Conservation (phyloP, 2,888 invertebrate species). For the Pyrgus malvae region DNA sequence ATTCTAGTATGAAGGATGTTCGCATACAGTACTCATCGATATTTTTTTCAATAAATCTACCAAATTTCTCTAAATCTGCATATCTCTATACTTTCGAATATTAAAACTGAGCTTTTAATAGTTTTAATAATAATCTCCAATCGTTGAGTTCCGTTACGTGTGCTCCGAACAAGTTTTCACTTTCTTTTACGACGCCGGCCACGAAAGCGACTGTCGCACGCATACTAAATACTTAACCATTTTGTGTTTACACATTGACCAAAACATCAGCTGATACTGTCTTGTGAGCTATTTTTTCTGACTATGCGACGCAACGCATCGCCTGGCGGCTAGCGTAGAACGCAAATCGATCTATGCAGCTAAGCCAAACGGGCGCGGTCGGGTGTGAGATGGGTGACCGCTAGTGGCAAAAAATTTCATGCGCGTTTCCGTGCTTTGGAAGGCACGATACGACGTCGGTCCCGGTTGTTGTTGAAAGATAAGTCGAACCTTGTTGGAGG, state of each 20-base stretch:
- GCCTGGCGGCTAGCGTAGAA: no score
- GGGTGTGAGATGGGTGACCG: no score
- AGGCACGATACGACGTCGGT: no score
- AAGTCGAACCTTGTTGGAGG: no score
- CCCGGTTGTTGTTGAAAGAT: no score
- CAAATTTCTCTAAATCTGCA: slow-evolving; percentile 5
- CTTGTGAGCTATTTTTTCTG: no score
- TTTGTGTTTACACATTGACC: slow-evolving; percentile 10
- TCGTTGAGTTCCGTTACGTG: slow-evolving; percentile 22
- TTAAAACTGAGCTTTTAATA: slow-evolving; percentile 19
- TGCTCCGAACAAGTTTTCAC: slow-evolving; percentile 46
- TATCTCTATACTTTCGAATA: slow-evolving; percentile 17
- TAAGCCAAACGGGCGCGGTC: no score
- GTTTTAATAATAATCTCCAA: slow-evolving; percentile 21
- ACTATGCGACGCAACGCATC: no score
- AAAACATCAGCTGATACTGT: slow-evolving; percentile 14
- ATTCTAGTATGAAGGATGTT: background rate
- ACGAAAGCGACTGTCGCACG: slow-evolving; percentile 48
- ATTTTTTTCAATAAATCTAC: background rate
- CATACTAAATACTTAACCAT: slow-evolving; percentile 42
- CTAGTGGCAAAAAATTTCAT: no score
- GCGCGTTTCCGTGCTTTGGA: no score
- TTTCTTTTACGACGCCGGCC: slow-evolving; percentile 55
- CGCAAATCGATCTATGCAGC: no score
- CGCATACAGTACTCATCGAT: background rate